These are phyloP conservation scores for Pachypanchax playfairii DNA, from an alignment of 2,113 vertebrate species.

Conservation along the genomic window DNA sequence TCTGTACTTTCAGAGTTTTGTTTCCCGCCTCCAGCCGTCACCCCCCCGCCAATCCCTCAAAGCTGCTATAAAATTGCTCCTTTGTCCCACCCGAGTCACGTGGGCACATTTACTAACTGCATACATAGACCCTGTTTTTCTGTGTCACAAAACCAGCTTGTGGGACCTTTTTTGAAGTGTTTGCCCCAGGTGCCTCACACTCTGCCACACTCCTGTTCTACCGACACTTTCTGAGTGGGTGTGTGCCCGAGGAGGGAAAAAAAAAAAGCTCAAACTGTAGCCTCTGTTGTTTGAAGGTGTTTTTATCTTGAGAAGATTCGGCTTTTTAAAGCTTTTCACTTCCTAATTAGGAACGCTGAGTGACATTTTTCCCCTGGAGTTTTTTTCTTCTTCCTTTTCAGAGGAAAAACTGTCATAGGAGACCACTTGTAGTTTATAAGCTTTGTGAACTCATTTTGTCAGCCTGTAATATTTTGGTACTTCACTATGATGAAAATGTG, in stretches of 20 bases:
- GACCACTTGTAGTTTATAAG: slow-evolving; percentile 20
- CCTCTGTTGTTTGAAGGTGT: slow-evolving; percentile 53
- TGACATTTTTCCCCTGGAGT: slow-evolving; percentile 32
- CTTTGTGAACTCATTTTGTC: slow-evolving; percentile 15
- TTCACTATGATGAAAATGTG: neutral
- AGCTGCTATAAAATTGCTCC: slow-evolving; percentile 16
- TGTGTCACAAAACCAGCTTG: slow-evolving; percentile 27
- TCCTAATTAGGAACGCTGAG: slow-evolving; percentile 51
- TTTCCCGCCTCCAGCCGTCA: neutral
- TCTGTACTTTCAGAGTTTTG: neutral
- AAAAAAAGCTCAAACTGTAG: slow-evolving; percentile 35
- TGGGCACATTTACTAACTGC: slow-evolving; percentile 26
- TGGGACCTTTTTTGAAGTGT: slow-evolving; percentile 45
- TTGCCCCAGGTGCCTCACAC: slow-evolving; percentile 50
- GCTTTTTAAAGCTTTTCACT: slow-evolving; percentile 21
- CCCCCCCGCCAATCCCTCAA: slow-evolving; percentile 2
- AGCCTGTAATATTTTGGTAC: slow-evolving; percentile 5
- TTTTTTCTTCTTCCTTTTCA: slow-evolving; percentile 27
- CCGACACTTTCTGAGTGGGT: slow-evolving; percentile 57
- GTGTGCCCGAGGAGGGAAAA: slow-evolving; percentile 55
- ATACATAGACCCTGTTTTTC: slow-evolving; percentile 13
- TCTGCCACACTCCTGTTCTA: slow-evolving; percentile 45
- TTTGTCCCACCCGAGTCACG: slow-evolving; percentile 16
- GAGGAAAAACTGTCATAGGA: slow-evolving; percentile 12
- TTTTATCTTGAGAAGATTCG: slow-evolving; percentile 31